Conservation (phyloP, 92 coral and sea anemone species). For the Parazoanthus swiftii region DNA sequence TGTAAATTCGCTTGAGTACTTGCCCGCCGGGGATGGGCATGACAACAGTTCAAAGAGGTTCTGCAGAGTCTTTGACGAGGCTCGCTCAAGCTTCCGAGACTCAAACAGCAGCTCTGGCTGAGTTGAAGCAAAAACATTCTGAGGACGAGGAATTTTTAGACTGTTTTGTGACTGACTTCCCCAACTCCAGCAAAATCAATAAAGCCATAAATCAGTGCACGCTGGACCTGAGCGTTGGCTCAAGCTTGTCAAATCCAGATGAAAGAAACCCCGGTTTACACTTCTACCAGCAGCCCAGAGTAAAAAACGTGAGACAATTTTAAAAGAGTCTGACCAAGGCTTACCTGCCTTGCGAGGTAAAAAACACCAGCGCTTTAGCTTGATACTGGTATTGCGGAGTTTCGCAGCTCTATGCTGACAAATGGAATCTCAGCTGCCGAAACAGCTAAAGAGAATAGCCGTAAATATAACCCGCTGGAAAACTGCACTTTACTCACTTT, state of each 20-base stretch:
- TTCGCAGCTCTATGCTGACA: neutral
- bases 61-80: neutral
- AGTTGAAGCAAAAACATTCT: neutral
- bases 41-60: slow-evolving; percentile 5
- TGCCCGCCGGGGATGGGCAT: neutral
- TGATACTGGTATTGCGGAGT: neutral
- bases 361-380: neutral
- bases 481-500: neutral
- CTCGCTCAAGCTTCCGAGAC: slow-evolving; percentile 17
- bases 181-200: neutral
- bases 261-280: neutral
- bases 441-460: neutral
- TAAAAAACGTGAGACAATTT: neutral
- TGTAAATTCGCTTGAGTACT: neutral
- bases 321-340: neutral
- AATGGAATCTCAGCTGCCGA: neutral
- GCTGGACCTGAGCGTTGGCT: neutral
- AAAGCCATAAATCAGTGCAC: slow-evolving; percentile 4
- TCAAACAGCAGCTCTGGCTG: slow-evolving; percentile 3
- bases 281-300: neutral
- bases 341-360: neutral
- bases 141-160: neutral
- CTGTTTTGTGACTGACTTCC: neutral
- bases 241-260: neutral
- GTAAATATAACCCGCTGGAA: neutral